Evolutionary conservation across 2,888 invertebrate species (phyloP), one percentile per base, ranked within the genome.

Genomic region (Drosophila nigritarsus): DNA sequence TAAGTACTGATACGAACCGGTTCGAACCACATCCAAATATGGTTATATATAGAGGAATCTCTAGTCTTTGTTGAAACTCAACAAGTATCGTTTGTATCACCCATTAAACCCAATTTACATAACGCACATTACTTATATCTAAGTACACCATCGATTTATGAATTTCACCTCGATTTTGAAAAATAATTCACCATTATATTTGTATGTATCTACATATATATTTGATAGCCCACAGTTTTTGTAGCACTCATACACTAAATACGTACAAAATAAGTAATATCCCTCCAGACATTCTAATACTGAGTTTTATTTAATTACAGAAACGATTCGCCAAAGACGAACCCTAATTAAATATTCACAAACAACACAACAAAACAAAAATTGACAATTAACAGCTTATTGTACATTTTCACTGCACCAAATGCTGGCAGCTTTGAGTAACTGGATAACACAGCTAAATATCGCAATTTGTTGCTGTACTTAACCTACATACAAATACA

Each of bases 281-380:
- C n/a, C 20, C 40, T 67, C 80, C 69, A 67, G 50, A 73, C 58
- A 59, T 60, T 40, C 75, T 81, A 79, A 79, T 81, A 78, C 51
- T 58, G 59, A 77, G 61, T 81, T 81, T 72, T 80, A 74, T 88
- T 78, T 85, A 79, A 80, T 94, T 94, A 78, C 94, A 94, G 94
- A 94, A 94, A 92, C 93, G 94, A 92, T 93, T 94, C 93, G 92
- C 91, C 91, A 92, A 92, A 91, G 91, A 92, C 82, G 92, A 92
- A 82, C 81, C 87, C 89, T 78, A 78, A 71, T 80, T 75, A 60
- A 82, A 68, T 71, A 71, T 60, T 73, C 67, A 65, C 65, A 74
- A 72, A 77, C 67, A 72, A 78, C 73, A 71, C 65, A 72, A 78
- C 71, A 61, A 61, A 68, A 29, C 38, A 69, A 68, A n/a, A n/a